phyloP scores from a whole-genome alignment of 2,888 invertebrate species.

The Dexiosoma caninum region DNA sequence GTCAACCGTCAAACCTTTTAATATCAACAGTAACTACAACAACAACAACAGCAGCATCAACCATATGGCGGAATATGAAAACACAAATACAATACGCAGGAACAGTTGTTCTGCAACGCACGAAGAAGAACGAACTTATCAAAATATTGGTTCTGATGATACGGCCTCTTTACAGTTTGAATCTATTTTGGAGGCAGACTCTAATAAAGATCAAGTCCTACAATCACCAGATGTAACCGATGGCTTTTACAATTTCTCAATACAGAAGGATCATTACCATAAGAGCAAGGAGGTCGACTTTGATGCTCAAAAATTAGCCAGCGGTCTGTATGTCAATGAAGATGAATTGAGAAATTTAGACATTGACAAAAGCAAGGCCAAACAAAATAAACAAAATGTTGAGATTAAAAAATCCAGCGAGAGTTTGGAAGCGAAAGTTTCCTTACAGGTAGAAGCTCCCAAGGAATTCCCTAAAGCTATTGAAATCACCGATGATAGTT shows the following conservation, averaged over 20 bases:
- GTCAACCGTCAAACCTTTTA: slow-evolving; percentile 46
- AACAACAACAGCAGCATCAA: slow-evolving; percentile 31
- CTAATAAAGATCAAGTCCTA: slow-evolving; percentile 71
- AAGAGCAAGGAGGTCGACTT: slow-evolving; percentile 73
- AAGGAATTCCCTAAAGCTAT: slow-evolving; percentile 9
- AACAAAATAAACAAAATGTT: slow-evolving; percentile 43
- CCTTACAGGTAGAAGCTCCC: not conserved
- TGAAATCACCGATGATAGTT: slow-evolving; percentile 56
- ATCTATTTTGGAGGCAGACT: slow-evolving; percentile 76
- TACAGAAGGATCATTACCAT: slow-evolving; percentile 76
- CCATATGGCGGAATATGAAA: slow-evolving; percentile 67
- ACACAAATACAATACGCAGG: slow-evolving; percentile 64
- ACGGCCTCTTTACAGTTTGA: slow-evolving; percentile 77
- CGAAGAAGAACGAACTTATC: slow-evolving; percentile 69
- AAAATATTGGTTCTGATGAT: slow-evolving; percentile 72
- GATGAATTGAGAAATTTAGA: slow-evolving; percentile 75
- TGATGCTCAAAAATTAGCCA: slow-evolving; percentile 72
- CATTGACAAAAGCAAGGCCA: slow-evolving; percentile 69
- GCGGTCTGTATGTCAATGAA: slow-evolving; percentile 74
- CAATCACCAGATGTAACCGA: slow-evolving; percentile 77
- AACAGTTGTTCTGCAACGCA: slow-evolving; percentile 40
- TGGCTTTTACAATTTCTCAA: slow-evolving; percentile 77
- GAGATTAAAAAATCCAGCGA: slow-evolving; percentile 53
- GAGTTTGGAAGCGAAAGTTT: slow-evolving; percentile 42
- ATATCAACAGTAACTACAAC: slow-evolving; percentile 33